Conservation (phyloP, 2,888 invertebrate genomes). For the Elegia similella region DNA sequence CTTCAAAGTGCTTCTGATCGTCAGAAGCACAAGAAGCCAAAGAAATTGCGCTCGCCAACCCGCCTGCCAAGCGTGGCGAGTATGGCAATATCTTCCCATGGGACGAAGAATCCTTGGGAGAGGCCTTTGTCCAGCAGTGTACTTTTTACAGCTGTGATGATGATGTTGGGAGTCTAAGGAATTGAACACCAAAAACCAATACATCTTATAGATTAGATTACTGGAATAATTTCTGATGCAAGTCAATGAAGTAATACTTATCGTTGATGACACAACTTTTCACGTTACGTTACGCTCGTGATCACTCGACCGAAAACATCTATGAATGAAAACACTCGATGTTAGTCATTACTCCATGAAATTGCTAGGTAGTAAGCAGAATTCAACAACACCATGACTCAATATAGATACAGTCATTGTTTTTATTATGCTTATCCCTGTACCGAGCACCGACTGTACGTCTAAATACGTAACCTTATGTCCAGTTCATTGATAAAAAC, state of each 20-base stretch:
- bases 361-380: conserved; percentile 47
- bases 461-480: background rate
- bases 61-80: no score
- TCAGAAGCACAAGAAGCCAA: no score
- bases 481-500: no score
- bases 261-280: conserved; percentile 33
- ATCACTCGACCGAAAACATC: conserved; percentile 41
- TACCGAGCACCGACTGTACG: background rate
- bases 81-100: no score
- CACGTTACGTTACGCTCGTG: conserved; percentile 25
- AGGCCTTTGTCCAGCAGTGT: no score
- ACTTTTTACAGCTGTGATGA: no score
- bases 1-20: no score
- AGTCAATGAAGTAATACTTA: conserved; percentile 18
- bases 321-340: conserved; percentile 66
- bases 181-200: background rate
- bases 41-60: no score
- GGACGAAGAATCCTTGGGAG: no score
- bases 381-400: conserved; percentile 45
- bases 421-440: conserved; percentile 15
- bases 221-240: background rate
- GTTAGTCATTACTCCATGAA: conserved; percentile 59
- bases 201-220: conserved; percentile 14
- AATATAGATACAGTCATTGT: conserved; percentile 23
- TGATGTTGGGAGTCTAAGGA: no score